Base-by-base conservation (phyloP, 2,888 invertebrate genomes). In the Lasius fuliginosus region DNA sequence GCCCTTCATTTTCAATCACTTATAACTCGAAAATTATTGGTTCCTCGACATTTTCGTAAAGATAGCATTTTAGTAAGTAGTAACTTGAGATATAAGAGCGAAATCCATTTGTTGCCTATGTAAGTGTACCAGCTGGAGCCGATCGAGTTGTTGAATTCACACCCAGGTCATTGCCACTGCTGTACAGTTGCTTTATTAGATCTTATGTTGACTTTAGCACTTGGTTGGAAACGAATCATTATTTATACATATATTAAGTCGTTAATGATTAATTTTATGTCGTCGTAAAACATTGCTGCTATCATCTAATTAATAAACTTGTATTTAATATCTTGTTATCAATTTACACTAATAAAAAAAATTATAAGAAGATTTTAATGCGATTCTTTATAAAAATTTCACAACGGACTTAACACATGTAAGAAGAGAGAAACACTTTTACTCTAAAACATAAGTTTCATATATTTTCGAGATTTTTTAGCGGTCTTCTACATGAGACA, bases 101-200 rank as follows among this genome's bases (percentile, higher is more conserved):
- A 87, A 79, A 87, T 86, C 84, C 85, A 87, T 87, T 89, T 86
- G 85, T 83, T 67, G 87, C 82, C 83, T 71, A 53, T 46, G 76
- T 33, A 62, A 74, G 46, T 60, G 68, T 76, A 76, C 71, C 88
- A 90, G 88, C 90, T 89, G 90, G 67, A 82, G 81, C 82, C 76
- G 76, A 88, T 89, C 88, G 83, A 62, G 71, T 67, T 33, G 77
- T 42, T 23, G 73, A 67, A 77, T 68, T 56, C 69, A 18, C 64
- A 60, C 33, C 4, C 90, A 71, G 89, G 88, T 89, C 89, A 88
- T 89, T 89, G 89, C 89, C 89, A 82, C 64, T 68, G 18, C 60
- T 12, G 4, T 65, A 40, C 60, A 23, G 46, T 64, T 67, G 64
- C 67, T 77, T 83, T 79, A 75, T 89, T 82, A 69, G 30, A 73